Evolutionary conservation across 2,888 invertebrate species (phyloP).

Genomic region (Scaptomyza polygonia): DNA sequence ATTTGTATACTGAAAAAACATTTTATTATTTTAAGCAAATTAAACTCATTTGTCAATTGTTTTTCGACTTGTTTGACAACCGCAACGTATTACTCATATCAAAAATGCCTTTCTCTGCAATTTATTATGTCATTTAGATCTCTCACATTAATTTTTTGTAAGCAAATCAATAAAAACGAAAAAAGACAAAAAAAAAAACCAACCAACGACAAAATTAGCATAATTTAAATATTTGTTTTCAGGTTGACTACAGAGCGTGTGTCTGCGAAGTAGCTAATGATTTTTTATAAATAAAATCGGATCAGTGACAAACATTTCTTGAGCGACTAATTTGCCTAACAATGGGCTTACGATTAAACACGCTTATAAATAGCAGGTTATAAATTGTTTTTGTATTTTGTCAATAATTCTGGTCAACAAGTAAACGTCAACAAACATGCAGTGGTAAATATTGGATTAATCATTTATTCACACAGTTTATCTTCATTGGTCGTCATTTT

Average conservation of each 20-base stretch:
- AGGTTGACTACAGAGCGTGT: slow-evolving; percentile 42
- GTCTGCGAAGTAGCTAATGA: slow-evolving; percentile 43
- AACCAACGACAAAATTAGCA: slow-evolving; percentile 55
- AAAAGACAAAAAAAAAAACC: slow-evolving; percentile 10
- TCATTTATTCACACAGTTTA: slow-evolving; percentile 64
- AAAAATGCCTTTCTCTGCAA: slow-evolving; percentile 43
- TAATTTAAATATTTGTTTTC: slow-evolving; percentile 72
- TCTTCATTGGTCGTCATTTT: slow-evolving; percentile 30
- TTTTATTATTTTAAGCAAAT: slow-evolving; percentile 7
- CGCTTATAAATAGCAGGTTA: slow-evolving; percentile 42
- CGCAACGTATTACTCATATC: slow-evolving; percentile 38
- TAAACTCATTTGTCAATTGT: slow-evolving; percentile 36
- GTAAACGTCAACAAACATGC: slow-evolving; percentile 15
- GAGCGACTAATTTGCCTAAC: slow-evolving; percentile 64
- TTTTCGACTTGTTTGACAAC: slow-evolving; percentile 28
- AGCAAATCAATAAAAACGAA: slow-evolving; percentile 21
- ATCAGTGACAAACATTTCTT: slow-evolving; percentile 36
- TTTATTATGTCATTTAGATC: slow-evolving; percentile 31
- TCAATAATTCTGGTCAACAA: slow-evolving; percentile 44
- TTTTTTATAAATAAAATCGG: slow-evolving; percentile 27
- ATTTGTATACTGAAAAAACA: not conserved
- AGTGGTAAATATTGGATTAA: slow-evolving; percentile 21
- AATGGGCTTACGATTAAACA: slow-evolving; percentile 50
- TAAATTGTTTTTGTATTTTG: slow-evolving; percentile 62
- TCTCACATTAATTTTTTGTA: slow-evolving; percentile 14